These are phyloP conservation scores for Punctoribates punctum DNA, from an alignment of 2,888 invertebrate genomes.

Conservation along the genomic window DNA sequence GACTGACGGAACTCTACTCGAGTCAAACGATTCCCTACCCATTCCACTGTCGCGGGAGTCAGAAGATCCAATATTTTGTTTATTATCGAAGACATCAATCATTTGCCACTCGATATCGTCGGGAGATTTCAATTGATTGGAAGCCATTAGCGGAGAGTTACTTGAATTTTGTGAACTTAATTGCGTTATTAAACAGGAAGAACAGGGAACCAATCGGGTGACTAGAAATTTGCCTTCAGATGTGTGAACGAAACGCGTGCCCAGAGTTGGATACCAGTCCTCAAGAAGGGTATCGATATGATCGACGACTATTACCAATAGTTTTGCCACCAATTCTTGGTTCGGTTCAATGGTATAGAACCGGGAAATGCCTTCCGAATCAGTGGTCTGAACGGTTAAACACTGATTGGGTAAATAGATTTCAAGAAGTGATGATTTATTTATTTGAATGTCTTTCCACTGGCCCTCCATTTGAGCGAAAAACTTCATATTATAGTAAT, in stretches of 20 bases:
- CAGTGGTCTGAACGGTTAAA: constrained; percentile 59
- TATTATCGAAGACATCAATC: not conserved
- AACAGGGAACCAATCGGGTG: constrained; percentile 87
- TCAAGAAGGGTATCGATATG: constrained; percentile 93
- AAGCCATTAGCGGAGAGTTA: not conserved
- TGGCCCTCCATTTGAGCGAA: constrained; percentile 69
- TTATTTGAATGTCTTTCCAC: constrained; percentile 80
- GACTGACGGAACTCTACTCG: constrained; percentile 18
- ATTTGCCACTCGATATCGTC: constrained; percentile 22
- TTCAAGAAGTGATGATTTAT: constrained; percentile 76
- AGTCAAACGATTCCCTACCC: constrained; percentile 9
- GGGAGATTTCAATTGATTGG: constrained; percentile 9
- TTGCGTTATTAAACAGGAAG: constrained; percentile 66
- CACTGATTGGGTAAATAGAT: constrained; percentile 72
- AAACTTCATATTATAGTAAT: constrained; percentile 57
- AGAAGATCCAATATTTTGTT: constrained; percentile 13
- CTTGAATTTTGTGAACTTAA: not conserved
- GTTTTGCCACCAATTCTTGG: constrained; percentile 71
- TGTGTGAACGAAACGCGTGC: constrained; percentile 95
- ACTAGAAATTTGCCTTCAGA: constrained; percentile 92
- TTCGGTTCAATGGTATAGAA: constrained; percentile 65
- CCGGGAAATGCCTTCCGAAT: constrained; percentile 50
- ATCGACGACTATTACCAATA: constrained; percentile 83
- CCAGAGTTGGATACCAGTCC: constrained; percentile 96
- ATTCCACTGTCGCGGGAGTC: constrained; percentile 27